Evolutionary conservation across 2,797 vertebrate genomes (phyloP).

Genomic region (Threskiornis aethiopicus): DNA sequence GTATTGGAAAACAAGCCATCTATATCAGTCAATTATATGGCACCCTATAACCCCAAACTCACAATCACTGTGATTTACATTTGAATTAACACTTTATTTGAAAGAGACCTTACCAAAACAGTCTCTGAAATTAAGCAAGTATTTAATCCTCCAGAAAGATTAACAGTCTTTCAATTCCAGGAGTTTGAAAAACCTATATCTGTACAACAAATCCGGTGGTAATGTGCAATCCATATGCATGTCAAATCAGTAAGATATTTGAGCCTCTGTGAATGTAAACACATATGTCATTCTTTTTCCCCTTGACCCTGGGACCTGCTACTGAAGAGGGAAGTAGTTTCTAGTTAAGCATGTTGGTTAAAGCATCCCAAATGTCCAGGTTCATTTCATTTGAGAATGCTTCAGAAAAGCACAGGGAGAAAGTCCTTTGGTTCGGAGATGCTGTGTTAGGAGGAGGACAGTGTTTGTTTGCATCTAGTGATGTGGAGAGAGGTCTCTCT

Average conservation of each 20-base stretch:
- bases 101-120: neutral
- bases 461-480: neutral
- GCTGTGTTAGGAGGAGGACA: neutral
- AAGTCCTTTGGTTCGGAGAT: neutral
- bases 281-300: neutral
- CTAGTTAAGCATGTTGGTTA: neutral
- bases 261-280: slow-evolving; percentile 17
- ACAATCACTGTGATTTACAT: neutral
- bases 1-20: neutral
- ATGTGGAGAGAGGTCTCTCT: neutral
- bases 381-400: neutral
- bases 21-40: neutral
- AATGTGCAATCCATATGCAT: slow-evolving; percentile 8
- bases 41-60: neutral
- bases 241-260: slow-evolving; percentile 27
- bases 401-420: neutral
- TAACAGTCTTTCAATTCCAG: neutral
- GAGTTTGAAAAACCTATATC: neutral
- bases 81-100: neutral
- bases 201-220: neutral
- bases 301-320: neutral
- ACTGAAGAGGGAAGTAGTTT: neutral
- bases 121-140: neutral
- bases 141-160: neutral
- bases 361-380: neutral